These are phyloP conservation scores for Myotis findleyi DNA, from an alignment of 2,797 vertebrate genomes.

Conservation along the genomic window DNA sequence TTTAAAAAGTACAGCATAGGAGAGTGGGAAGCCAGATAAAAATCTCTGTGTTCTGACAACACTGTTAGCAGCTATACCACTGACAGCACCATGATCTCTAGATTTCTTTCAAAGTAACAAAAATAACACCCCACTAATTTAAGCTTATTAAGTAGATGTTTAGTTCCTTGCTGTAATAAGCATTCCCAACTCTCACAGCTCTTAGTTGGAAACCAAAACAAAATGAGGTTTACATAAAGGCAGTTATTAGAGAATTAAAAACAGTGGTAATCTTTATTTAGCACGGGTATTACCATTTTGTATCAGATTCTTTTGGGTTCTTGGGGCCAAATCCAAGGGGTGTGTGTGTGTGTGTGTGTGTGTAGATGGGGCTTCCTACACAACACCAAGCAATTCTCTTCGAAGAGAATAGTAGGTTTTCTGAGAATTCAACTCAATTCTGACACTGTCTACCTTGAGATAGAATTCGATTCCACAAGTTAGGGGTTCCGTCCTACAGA, in stretches of 20 bases:
- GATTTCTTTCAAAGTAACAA: background rate
- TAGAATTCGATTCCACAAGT: background rate
- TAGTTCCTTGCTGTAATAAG: background rate
- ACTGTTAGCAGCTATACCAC: background rate
- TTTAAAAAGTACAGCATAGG: too few species aligned
- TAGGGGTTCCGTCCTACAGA: background rate
- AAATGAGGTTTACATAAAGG: background rate
- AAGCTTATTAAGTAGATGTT: background rate
- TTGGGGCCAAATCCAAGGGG: background rate
- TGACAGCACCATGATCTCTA: background rate
- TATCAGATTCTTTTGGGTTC: background rate
- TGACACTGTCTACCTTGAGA: background rate
- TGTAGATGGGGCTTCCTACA: too few species aligned
- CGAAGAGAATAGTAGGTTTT: background rate
- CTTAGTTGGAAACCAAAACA: background rate
- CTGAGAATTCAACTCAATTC: background rate
- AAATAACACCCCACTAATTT: background rate
- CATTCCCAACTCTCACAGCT: background rate
- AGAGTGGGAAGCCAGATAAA: background rate
- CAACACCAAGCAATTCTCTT: background rate
- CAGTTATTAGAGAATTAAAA: background rate
- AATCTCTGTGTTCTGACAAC: too few species aligned
- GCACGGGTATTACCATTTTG: background rate
- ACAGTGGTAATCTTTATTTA: background rate
- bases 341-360: background rate